Base-by-base conservation (phyloP, 2,113 vertebrate genomes). In the Solea senegalensis region DNA sequence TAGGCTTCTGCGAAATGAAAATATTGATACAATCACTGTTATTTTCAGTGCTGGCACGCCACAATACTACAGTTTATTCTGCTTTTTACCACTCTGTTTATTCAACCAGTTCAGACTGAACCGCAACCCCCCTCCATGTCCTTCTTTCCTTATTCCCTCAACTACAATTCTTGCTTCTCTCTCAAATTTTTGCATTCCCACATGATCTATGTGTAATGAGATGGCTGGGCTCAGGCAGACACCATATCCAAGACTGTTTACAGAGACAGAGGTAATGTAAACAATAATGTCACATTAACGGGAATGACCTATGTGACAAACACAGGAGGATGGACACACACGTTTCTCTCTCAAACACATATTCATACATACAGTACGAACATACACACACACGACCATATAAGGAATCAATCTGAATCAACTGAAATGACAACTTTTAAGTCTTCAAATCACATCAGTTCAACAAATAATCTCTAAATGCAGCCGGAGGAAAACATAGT, bases 21-120 rank as follows among this genome's bases (percentile, higher is more conserved):
- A 84, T 82, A 88, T 83, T 88, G 84, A 87, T 88, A 82, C 83
- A 88, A 87, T 89, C 75, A 71, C 48, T 74, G 74, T 82, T 89
- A 87, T 91, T 91, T 91, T 86, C 70, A 86, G 86, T 52, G 78
- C 73, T 70, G 83, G 88, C 75, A 87, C 71, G 85, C 88, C 87
- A 72, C 85, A 91, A 84, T 88, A 87, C 76, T 85, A 74, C 76
- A 88, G 88, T 91, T 91, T 91, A 90, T 87, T 86, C 82, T 88
- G 65, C 85, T 81, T 89, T 91, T 88, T 83, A 85, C 81, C 87
- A 62, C 74, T 73, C 81, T 87, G 83, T 89, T 90, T 91, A 90
- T 84, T 63, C 81, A 83, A 82, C 73, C 79, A 73, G 88, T 79
- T 90, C 83, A 78, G 77, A 84, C 66, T 73, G 50, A 84, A 92